phyloP scores from a whole-genome alignment of 1,140 invertebrate species.

The Calosoma granatense region DNA sequence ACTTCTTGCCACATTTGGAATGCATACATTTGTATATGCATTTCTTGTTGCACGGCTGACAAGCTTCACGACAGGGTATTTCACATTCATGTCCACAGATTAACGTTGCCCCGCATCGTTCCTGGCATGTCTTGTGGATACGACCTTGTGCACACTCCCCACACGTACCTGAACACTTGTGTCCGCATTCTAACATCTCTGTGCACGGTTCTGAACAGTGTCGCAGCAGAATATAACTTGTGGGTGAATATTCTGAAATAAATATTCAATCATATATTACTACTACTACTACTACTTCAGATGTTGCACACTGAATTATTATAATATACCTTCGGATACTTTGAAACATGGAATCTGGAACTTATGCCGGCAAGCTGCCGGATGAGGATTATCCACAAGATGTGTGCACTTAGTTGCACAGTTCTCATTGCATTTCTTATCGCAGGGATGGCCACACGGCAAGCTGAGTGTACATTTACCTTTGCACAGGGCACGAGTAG shows the following conservation, averaged over 20 bases:
- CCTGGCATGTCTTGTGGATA: slow-evolving; percentile 48
- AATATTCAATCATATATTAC: background rate
- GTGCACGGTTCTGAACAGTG: slow-evolving; percentile 39
- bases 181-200: slow-evolving; percentile 40
- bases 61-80: slow-evolving; percentile 45
- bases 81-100: slow-evolving; percentile 60
- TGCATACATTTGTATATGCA: slow-evolving; percentile 50
- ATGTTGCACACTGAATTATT: background rate
- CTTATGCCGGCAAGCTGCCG: slow-evolving; percentile 35
- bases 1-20: slow-evolving; percentile 41
- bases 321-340: slow-evolving; percentile 15
- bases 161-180: slow-evolving; percentile 49
- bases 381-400: slow-evolving; percentile 19
- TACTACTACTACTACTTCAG: no score
- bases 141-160: slow-evolving; percentile 47
- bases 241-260: slow-evolving; percentile 10
- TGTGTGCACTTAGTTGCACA: slow-evolving; percentile 33
- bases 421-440: slow-evolving; percentile 26
- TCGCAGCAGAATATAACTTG: slow-evolving; percentile 19
- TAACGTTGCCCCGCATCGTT: slow-evolving; percentile 44
- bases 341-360: slow-evolving; percentile 34
- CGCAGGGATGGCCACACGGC: slow-evolving; percentile 38
- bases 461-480: slow-evolving; percentile 30
- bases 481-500: slow-evolving; percentile 28
- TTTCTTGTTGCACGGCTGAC: slow-evolving; percentile 47